Evolutionary conservation across 2,797 vertebrate species (phyloP), one percentile per base, ranked within the genome.

Genomic region (Lagodon rhomboides): DNA sequence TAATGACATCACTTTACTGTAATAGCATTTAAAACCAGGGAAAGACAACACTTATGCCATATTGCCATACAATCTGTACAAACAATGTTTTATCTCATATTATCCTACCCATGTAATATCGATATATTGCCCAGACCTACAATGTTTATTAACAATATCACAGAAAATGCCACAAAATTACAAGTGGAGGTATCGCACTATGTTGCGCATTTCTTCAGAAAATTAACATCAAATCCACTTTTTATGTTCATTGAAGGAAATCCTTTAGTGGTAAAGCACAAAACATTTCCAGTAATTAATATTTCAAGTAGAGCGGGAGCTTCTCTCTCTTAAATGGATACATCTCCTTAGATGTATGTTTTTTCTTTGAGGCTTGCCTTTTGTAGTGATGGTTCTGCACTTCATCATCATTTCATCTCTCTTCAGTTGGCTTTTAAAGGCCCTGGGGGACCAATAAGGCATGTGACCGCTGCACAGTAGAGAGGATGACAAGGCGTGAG

Each of bases 371-470:
- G 60, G 61, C 54, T 75, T 0, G 1, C 47, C 58, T 74, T 91
- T 79, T 82, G 63, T 68, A 49, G 27, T 72, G 59, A 71, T 1
- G 18, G 34, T 70, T 77, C 67, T 70, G 46, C 27, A 38, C 70
- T 79, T 87, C 46, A 71, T 80, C 69, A 53, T 85, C 60, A 65
- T 82, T 75, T 82, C 4, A 4, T 58, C 59, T 77, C 55, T 80
- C 13, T 46, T 73, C 22, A 1, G 30, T 71, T 66, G 63, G 70
- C 50, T 82, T 85, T 80, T 82, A 87, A 79, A 75, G 58, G 63
- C 83, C 86, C 80, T 69, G 47, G 0, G 79, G 86, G 85, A 71
- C 59, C 60, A 77, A 85, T 84, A 84, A 83, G 18, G 44, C 79
- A 43, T 73, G 75, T 54, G 80, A 75, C 64, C 60, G 47, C 75